Conservation (phyloP, 2,797 vertebrate genomes). For the Paedocypris micromegethes region DNA sequence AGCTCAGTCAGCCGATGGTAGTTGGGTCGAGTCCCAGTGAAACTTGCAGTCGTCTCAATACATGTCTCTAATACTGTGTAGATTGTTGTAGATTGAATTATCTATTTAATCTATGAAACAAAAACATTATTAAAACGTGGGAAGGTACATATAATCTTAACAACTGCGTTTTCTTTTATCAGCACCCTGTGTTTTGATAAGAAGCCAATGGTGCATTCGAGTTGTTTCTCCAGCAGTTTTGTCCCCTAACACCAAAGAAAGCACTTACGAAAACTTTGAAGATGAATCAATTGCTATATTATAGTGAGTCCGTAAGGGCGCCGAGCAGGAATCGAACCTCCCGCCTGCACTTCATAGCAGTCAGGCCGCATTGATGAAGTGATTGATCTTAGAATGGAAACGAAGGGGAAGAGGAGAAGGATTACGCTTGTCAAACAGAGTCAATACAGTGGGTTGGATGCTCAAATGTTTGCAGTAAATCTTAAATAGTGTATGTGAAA, state of each 20-base stretch:
- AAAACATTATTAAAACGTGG: too few relatives aligned
- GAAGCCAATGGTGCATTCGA: not conserved
- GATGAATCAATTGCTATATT: slow-evolving; percentile 88
- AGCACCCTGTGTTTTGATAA: too few relatives aligned
- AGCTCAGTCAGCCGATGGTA: too few relatives aligned
- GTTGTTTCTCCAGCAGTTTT: slow-evolving; percentile 63
- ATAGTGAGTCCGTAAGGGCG: slow-evolving; percentile 78
- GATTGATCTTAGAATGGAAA: slow-evolving; percentile 88
- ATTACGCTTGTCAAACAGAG: slow-evolving; percentile 84
- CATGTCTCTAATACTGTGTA: too few relatives aligned
- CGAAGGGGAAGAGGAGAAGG: slow-evolving; percentile 83
- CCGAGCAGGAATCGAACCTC: slow-evolving; percentile 75
- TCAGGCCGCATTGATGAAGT: slow-evolving; percentile 81
- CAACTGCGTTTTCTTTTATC: too few relatives aligned
- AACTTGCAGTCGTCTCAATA: too few relatives aligned
- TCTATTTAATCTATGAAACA: too few relatives aligned
- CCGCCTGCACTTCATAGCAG: slow-evolving; percentile 82
- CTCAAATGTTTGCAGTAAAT: slow-evolving; percentile 81
- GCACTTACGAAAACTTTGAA: slow-evolving; percentile 85
- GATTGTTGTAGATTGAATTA: too few relatives aligned
- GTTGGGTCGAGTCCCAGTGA: too few relatives aligned
- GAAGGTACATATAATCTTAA: too few relatives aligned
- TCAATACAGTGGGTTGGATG: slow-evolving; percentile 71
- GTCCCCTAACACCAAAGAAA: slow-evolving; percentile 52
- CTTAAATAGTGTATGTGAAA: slow-evolving; percentile 77